These are phyloP conservation scores for Synanthedon andrenaeformis DNA, from an alignment of 2,888 invertebrate genomes.

Conservation along the genomic window DNA sequence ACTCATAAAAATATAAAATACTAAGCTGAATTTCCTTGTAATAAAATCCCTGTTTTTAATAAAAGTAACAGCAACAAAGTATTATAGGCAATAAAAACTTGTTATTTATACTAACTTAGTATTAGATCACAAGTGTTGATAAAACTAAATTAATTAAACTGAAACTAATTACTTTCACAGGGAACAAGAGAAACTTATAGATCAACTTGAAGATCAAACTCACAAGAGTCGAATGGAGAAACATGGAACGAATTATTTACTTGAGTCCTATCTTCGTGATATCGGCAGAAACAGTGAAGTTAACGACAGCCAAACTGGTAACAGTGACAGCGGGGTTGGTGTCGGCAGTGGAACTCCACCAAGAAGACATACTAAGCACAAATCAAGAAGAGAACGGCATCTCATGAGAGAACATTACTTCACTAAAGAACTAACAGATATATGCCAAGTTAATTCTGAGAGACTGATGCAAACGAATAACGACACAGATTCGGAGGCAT, in stretches of 20 bases:
- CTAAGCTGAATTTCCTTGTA: too few species aligned
- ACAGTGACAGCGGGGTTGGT: constrained; percentile 77
- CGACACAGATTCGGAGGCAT: constrained; percentile 63
- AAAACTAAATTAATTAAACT: too few species aligned
- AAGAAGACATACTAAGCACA: constrained; percentile 64
- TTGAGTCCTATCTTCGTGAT: constrained; percentile 78
- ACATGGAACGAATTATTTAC: constrained; percentile 82
- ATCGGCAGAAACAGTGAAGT: constrained; percentile 54
- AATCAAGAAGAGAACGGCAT: constrained; percentile 64
- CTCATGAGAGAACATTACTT: constrained; percentile 68
- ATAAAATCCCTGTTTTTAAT: too few species aligned
- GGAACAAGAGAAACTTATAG: constrained; percentile 83
- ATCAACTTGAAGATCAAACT: constrained; percentile 81
- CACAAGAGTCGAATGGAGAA: constrained; percentile 79
- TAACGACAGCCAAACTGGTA: constrained; percentile 72
- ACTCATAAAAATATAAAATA: too few species aligned
- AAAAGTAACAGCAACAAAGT: too few species aligned
- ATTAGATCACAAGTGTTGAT: too few species aligned
- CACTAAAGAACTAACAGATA: constrained; percentile 64
- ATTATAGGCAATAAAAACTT: too few species aligned
- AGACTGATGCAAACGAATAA: constrained; percentile 49
- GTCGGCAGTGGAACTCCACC: constrained; percentile 75
- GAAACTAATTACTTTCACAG: constrained; percentile 30
- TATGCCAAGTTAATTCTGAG: constrained; percentile 65
- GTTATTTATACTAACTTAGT: too few species aligned